Conservation (phyloP, 2,113 vertebrate species). For the Anas platyrhynchos region DNA sequence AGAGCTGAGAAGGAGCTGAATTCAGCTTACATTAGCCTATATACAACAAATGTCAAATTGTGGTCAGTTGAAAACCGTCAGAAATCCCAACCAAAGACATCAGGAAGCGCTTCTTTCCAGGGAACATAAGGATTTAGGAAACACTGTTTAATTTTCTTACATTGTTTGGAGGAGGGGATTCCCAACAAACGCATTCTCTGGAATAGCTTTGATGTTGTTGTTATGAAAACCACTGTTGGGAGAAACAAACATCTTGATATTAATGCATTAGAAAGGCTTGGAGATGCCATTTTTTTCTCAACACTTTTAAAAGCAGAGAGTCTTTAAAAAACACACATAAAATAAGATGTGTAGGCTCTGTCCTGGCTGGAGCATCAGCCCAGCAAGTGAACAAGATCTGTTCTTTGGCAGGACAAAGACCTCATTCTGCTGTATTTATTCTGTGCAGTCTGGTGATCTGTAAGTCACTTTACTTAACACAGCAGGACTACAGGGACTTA, state of each 20-base stretch:
- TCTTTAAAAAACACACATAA: not conserved
- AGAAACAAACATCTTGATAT: slow-evolving; percentile 17
- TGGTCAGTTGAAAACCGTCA: not conserved
- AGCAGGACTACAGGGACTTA: not conserved
- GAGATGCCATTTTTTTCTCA: not conserved
- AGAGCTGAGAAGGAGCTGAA: not conserved
- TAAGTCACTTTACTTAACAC: not conserved
- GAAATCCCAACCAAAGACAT: not conserved
- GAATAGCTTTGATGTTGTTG: slow-evolving; percentile 95
- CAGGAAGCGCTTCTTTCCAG: not conserved
- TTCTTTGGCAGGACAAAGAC: not conserved
- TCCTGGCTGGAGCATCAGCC: not conserved
- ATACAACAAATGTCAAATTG: not conserved
- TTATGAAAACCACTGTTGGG: slow-evolving; percentile 92
- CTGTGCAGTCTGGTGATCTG: not conserved
- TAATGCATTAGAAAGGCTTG: not conserved
- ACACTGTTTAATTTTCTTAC: slow-evolving; percentile 76
- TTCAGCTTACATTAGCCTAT: not conserved
- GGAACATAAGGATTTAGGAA: not conserved
- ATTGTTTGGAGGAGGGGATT: slow-evolving; percentile 95
- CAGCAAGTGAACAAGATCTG: not conserved
- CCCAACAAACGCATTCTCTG: slow-evolving; percentile 92
- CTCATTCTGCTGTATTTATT: not conserved
- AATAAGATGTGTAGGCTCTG: not conserved
- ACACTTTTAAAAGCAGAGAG: not conserved